phyloP scores from a whole-genome alignment of 2,888 invertebrate species.

The Netelia virgata region DNA sequence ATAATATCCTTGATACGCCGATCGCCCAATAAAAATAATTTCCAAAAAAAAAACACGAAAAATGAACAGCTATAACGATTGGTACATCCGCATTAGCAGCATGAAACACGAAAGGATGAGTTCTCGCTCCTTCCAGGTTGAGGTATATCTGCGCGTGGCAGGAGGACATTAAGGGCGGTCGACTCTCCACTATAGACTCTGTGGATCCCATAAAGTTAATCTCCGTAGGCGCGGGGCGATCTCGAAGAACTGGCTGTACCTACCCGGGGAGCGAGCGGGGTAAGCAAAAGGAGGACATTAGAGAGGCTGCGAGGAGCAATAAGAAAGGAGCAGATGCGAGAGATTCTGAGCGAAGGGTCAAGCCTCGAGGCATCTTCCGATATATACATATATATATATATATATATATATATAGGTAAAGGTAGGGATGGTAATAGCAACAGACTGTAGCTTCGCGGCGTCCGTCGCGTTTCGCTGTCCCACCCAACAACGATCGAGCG shows the following conservation, averaged over 20 bases:
- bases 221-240: slow-evolving; percentile 27
- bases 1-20: background rate
- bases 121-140: background rate
- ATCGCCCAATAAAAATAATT: background rate
- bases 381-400: slow-evolving; percentile 11
- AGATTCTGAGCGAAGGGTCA: slow-evolving; percentile 79
- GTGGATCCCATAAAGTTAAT: slow-evolving; percentile 57
- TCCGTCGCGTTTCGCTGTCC: slow-evolving; percentile 48
- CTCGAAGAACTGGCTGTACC: slow-evolving; percentile 4
- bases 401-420: slow-evolving; percentile 1
- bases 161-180: slow-evolving; percentile 19
- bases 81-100: slow-evolving; percentile 8
- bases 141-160: slow-evolving; percentile 24
- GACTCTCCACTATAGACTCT: background rate
- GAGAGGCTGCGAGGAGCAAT: slow-evolving; percentile 32
- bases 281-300: background rate
- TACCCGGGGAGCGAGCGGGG: background rate
- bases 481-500: slow-evolving; percentile 13
- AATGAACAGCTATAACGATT: background rate
- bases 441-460: slow-evolving; percentile 21
- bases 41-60: background rate
- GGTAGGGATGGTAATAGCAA: background rate
- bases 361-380: slow-evolving; percentile 74
- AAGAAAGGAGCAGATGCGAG: slow-evolving; percentile 78
- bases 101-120: slow-evolving; percentile 21